These are phyloP conservation scores for Carlito syrichta DNA, from an alignment of 2,113 vertebrate species.

Conservation along the genomic window DNA sequence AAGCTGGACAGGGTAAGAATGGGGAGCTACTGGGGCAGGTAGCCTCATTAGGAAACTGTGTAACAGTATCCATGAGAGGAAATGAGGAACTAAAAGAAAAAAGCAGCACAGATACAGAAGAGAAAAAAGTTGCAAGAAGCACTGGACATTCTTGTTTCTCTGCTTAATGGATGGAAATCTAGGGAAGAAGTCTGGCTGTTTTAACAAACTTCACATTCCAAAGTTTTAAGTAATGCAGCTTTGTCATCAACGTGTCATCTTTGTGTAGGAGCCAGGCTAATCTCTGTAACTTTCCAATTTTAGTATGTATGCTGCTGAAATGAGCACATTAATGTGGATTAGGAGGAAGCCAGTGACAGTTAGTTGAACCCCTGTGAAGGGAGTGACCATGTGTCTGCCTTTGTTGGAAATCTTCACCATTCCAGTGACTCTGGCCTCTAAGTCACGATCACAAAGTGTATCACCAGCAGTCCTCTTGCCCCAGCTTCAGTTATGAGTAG, in stretches of 20 bases:
- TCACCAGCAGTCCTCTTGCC: background rate
- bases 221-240: background rate
- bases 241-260: background rate
- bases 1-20: background rate
- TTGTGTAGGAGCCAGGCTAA: background rate
- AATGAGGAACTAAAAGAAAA: background rate
- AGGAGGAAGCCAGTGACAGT: background rate
- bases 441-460: background rate
- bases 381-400: background rate
- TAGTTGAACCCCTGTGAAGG: too few species aligned
- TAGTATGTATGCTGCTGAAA: background rate
- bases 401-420: background rate
- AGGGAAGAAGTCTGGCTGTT: background rate
- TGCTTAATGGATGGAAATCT: background rate
- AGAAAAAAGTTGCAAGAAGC: background rate
- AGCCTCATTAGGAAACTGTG: background rate
- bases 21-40: background rate
- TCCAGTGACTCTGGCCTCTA: background rate
- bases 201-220: background rate
- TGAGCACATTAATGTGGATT: background rate
- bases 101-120: background rate
- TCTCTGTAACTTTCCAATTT: background rate
- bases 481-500: background rate
- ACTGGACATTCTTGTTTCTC: background rate
- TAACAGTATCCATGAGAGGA: background rate